These are phyloP conservation scores for Bombus soroeensis DNA, from an alignment of 1,140 invertebrate genomes.

Conservation along the genomic window DNA sequence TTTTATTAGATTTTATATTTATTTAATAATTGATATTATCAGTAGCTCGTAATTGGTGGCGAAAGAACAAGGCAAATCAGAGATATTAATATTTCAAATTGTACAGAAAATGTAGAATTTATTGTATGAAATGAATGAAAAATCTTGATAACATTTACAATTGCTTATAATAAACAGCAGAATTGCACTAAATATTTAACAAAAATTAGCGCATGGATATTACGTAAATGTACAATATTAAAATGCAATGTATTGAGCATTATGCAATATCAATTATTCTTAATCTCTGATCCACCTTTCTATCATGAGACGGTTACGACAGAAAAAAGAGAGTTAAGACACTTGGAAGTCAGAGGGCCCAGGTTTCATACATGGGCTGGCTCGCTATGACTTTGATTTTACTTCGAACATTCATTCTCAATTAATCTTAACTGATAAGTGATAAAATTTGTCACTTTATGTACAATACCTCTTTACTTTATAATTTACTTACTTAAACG, in stretches of 20 bases:
- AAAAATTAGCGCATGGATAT: slow-evolving; percentile 24
- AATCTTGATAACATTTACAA: slow-evolving; percentile 32
- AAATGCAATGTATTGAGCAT: slow-evolving; percentile 53
- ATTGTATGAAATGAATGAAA: slow-evolving; percentile 30
- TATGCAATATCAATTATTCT: slow-evolving; percentile 54
- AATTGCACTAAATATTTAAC: slow-evolving; percentile 27
- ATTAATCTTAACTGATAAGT: slow-evolving; percentile 74
- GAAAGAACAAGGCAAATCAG: slow-evolving; percentile 75
- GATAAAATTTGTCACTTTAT: slow-evolving; percentile 73
- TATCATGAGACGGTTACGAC: slow-evolving; percentile 75
- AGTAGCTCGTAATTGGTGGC: slow-evolving; percentile 74
- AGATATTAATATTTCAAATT: slow-evolving; percentile 64
- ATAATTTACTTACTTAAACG: slow-evolving; percentile 74
- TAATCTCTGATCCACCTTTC: slow-evolving; percentile 71
- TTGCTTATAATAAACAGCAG: slow-evolving; percentile 8
- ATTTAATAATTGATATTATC: slow-evolving; percentile 77
- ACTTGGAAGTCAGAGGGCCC: slow-evolving; percentile 78
- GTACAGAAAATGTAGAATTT: slow-evolving; percentile 36
- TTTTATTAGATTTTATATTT: slow-evolving; percentile 74
- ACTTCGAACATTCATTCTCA: slow-evolving; percentile 75
- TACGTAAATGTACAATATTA: slow-evolving; percentile 32
- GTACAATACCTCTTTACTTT: slow-evolving; percentile 75
- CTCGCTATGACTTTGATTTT: slow-evolving; percentile 77
- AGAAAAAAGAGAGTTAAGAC: slow-evolving; percentile 76
- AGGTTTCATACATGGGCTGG: slow-evolving; percentile 67